These are phyloP conservation scores for Ceratina australensis DNA, from an alignment of 1,140 invertebrate genomes.

Conservation along the genomic window DNA sequence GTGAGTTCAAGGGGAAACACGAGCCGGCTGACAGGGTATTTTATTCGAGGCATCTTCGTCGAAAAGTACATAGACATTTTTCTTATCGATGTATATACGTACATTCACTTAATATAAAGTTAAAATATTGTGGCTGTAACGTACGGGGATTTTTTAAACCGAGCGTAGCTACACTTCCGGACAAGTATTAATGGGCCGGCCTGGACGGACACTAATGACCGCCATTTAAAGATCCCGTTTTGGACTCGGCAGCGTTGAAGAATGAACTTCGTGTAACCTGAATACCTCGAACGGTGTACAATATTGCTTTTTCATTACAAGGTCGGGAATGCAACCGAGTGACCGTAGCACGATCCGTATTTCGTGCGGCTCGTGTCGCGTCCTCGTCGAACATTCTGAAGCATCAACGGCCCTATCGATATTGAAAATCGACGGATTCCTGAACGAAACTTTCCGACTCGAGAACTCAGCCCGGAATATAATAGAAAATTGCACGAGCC, in stretches of 20 bases:
- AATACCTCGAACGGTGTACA: neutral
- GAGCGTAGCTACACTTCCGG: neutral
- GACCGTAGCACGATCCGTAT: neutral
- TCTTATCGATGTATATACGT: too few species aligned
- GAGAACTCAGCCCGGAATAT: slow-evolving; percentile 11
- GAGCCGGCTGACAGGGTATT: neutral
- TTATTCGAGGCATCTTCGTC: neutral
- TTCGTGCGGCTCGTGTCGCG: too few species aligned
- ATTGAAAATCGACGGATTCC: neutral
- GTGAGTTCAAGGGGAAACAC: neutral
- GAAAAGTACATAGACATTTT: too few species aligned
- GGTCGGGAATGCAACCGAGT: neutral
- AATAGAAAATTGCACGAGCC: slow-evolving; percentile 4
- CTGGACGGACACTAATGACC: neutral
- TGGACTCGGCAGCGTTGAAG: neutral
- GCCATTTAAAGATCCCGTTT: neutral
- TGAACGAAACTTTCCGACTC: neutral
- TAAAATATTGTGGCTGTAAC: too few species aligned
- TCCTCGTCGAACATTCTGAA: neutral
- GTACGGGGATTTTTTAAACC: too few species aligned
- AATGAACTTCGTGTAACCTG: neutral
- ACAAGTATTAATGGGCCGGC: neutral
- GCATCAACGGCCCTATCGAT: neutral
- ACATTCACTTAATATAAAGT: too few species aligned
- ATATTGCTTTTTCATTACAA: neutral